Evolutionary conservation across 2,113 vertebrate species (phyloP).

Genomic region (Pleuronectes platessa): DNA sequence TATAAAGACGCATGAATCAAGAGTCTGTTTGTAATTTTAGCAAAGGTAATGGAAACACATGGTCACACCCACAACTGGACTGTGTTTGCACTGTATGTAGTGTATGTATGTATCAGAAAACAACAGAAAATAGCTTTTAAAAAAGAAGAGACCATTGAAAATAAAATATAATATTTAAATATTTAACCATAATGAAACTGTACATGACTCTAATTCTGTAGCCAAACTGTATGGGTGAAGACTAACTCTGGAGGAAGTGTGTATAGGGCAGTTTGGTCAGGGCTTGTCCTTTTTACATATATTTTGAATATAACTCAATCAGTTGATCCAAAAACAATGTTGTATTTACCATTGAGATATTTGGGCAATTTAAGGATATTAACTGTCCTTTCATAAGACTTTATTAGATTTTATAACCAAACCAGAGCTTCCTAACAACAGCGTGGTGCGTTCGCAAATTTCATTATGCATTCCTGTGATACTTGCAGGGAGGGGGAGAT

Average conservation of each 20-base stretch:
- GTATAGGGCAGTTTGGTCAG: slow-evolving; percentile 9
- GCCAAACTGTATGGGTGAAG: background rate
- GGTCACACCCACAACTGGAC: slow-evolving; percentile 28
- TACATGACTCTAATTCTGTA: slow-evolving; percentile 1
- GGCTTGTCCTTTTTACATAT: slow-evolving; percentile 4
- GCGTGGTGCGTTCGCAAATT: slow-evolving; percentile 65
- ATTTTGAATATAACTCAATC: slow-evolving; percentile 29
- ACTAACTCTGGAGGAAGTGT: background rate
- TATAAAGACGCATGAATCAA: slow-evolving; percentile 38
- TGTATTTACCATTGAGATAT: slow-evolving; percentile 20
- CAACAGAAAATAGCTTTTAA: background rate
- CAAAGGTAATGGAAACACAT: slow-evolving; percentile 59
- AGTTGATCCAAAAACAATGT: background rate
- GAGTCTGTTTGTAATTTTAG: slow-evolving; percentile 46
- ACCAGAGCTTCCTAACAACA: slow-evolving; percentile 68
- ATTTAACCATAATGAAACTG: background rate
- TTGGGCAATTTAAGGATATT: background rate
- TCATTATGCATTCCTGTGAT: slow-evolving; percentile 72
- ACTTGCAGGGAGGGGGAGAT: slow-evolving; percentile 64
- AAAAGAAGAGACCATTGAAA: background rate
- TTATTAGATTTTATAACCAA: slow-evolving; percentile 48
- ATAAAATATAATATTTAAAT: background rate
- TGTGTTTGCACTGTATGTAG: slow-evolving; percentile 42
- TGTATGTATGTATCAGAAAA: slow-evolving; percentile 28
- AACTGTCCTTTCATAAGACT: slow-evolving; percentile 34